A percentile compares a stretch with the other conserved stretches of the same genome.
Conservation (phyloP, 1,140 invertebrate species). For the Rhizoglyphus robini region DNA sequence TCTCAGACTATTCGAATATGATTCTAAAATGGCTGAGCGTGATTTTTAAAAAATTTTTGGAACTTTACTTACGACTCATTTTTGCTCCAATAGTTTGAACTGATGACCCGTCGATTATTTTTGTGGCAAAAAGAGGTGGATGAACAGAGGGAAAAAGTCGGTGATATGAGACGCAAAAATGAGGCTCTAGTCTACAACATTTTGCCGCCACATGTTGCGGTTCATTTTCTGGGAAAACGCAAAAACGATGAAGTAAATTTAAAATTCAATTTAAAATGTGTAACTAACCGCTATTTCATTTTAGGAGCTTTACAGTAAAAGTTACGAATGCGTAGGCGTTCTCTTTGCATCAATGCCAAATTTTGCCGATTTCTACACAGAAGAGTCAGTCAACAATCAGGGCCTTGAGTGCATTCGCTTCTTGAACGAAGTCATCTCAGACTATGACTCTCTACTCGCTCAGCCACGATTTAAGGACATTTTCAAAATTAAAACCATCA, state of each 20-base stretch:
- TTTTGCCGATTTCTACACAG: conserved; percentile 85
- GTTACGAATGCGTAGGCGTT: conserved; percentile 78
- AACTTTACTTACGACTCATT: conserved; percentile 6
- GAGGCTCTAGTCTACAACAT: conserved; percentile 61
- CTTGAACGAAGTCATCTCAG: conserved; percentile 93
- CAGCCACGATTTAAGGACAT: conserved; percentile 63
- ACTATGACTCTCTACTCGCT: conserved; percentile 83
- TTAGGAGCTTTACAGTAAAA: conserved; percentile 84
- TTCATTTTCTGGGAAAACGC: conserved; percentile 64
- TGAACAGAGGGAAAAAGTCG: conserved; percentile 64
- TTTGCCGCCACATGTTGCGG: conserved; percentile 69
- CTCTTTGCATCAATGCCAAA: conserved; percentile 90
- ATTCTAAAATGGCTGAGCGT: neutral
- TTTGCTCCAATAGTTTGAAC: conserved; percentile 48
- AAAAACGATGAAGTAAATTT: conserved; percentile 30
- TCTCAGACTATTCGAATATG: too few species aligned
- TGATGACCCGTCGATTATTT: conserved; percentile 57
- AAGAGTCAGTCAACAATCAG: conserved; percentile 89
- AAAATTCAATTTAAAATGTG: neutral
- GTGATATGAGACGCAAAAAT: conserved; percentile 70
- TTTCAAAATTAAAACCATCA: conserved; percentile 95
- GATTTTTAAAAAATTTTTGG: neutral
- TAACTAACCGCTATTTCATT: neutral
- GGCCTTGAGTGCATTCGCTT: conserved; percentile 87
- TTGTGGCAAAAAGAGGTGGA: conserved; percentile 56